Base-by-base conservation (phyloP, 35 echinoderm and acorn worm species). In the Ophiothrix spiculata region DNA sequence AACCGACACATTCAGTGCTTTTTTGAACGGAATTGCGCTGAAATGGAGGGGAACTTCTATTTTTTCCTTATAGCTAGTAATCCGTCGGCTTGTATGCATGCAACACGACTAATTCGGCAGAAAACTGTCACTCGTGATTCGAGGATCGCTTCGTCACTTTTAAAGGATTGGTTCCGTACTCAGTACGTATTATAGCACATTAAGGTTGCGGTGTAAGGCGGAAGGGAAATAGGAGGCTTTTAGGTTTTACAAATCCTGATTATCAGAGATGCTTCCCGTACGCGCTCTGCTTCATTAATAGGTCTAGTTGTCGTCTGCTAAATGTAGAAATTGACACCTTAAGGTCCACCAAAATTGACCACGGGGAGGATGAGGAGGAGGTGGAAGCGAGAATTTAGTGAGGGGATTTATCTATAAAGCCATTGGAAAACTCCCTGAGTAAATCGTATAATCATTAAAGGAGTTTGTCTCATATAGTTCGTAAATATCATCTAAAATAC, bases 191-290 rank as follows among this genome's bases (percentile, higher is more conserved):
- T 49, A 69, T 69, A 69, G 29, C 60, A 69, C 60, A 69, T 69
- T 69, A 69, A 69, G 29, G 60, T 69, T 25, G 16, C 60, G 60
- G 60, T 69, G 25, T 2, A 69, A 15, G 25, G 8, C 60, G 60
- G 60, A 69, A 54, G 63, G 81, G 81, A 84, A 84, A 84, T 84
- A 37, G 54, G 81, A 60, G 81, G 46, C 63, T 84, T 84, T 84
- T 64, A 84, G 81, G 35, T 84, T 60, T 84, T 84, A 84, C 81
- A 56, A 32, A 33, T 56, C 54, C 40, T 84, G 81, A 84, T 84
- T 84, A 60, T 56, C 69, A 35, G 63, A 84, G 81, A 84, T 84
- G 81, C 69, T 60, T 54, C 40, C 63, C 42, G 42, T 19, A 19
- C 42, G 60, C 60, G 60, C 25, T 25, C 10, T 69, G 10, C 10